These are phyloP conservation scores for Epizoanthus illoricatus DNA, from an alignment of 92 coral and sea anemone species.

Conservation along the genomic window DNA sequence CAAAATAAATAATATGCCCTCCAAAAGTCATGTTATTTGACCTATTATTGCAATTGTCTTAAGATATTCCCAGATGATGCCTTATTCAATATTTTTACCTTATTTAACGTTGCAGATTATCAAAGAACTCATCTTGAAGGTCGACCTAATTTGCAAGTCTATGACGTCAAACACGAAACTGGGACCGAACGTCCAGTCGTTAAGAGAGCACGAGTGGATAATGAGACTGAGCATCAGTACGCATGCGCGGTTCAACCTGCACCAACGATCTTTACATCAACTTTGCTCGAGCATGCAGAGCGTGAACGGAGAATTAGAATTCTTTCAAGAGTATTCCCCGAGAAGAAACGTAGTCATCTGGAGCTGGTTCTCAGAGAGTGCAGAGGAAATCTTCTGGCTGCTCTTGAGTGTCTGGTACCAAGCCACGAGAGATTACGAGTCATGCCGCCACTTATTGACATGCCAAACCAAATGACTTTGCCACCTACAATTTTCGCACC, in stretches of 20 bases:
- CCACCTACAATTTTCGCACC: conserved; percentile 13
- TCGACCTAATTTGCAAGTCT: neutral
- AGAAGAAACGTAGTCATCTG: conserved; percentile 26
- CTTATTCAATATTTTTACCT: neutral
- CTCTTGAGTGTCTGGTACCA: conserved; percentile 4
- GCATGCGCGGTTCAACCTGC: conserved; percentile 1
- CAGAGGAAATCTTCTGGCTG: conserved; percentile 25
- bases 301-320: conserved; percentile 29
- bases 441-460: conserved; percentile 16
- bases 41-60: too few relatives aligned
- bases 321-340: conserved; percentile 32
- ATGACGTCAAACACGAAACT: conserved; percentile 4
- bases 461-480: neutral
- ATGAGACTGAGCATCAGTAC: neutral
- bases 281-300: conserved; percentile 4
- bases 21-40: too few relatives aligned
- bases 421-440: conserved; percentile 15
- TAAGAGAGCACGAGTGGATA: conserved; percentile 17
- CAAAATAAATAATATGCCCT: too few relatives aligned
- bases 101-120: neutral
- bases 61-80: neutral
- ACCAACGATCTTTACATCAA: neutral
- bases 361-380: conserved; percentile 23
- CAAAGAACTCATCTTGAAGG: neutral
- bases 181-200: conserved; percentile 11